Percentiles rank a stretch among this genome's conserved stretches.
These are phyloP conservation scores for Mustelus asterias DNA, from an alignment of 2,113 vertebrate species.

Conservation along the genomic window DNA sequence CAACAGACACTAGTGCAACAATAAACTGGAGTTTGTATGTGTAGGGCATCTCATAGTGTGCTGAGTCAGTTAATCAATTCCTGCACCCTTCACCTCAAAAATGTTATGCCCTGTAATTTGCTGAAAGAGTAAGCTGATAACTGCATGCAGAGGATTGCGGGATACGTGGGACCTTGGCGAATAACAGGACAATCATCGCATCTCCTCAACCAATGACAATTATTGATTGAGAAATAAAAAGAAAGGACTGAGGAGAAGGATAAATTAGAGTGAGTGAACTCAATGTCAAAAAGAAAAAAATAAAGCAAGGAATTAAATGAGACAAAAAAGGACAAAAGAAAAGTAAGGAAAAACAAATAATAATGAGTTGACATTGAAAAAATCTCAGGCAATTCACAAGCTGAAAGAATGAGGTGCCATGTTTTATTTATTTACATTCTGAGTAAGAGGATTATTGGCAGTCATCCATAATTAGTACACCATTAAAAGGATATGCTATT, in stretches of 20 bases:
- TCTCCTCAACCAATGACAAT: neutral
- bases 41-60: neutral
- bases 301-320: neutral
- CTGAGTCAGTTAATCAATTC: neutral
- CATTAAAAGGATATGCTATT: neutral
- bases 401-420: neutral
- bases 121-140: neutral
- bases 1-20: neutral
- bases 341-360: neutral
- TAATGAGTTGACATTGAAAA: neutral
- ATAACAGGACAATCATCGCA: neutral
- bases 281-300: neutral
- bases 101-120: neutral
- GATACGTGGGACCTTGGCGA: neutral
- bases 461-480: neutral
- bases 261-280: neutral
- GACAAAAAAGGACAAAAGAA: neutral
- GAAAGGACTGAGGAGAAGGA: neutral
- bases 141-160: too few species aligned
- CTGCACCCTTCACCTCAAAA: neutral
- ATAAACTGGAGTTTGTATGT: neutral
- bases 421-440: neutral
- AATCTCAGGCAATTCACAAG: neutral
- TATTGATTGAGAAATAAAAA: neutral
- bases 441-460: neutral